These are phyloP conservation scores for Salvator merianae DNA, from an alignment of 2,113 vertebrate genomes.

Conservation along the genomic window DNA sequence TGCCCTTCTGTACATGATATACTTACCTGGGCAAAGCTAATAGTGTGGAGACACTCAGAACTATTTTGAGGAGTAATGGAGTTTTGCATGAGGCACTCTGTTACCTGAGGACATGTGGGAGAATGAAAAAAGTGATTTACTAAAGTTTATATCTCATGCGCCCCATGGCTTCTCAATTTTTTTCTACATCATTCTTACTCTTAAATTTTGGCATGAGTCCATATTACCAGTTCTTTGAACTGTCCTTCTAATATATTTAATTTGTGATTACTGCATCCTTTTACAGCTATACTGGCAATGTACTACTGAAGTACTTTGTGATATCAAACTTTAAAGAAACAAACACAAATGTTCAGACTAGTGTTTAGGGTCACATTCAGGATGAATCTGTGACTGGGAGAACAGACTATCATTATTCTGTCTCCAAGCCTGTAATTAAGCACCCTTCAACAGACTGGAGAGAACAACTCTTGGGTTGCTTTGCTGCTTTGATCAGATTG, in stretches of 20 bases:
- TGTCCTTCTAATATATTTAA: not conserved
- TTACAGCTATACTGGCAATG: not conserved
- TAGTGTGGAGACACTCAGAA: slow-evolving; percentile 62
- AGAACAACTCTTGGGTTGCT: no score
- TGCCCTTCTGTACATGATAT: not conserved
- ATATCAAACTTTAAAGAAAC: no score
- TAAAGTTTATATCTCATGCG: not conserved
- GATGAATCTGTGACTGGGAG: no score
- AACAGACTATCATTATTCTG: no score
- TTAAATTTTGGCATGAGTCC: no score
- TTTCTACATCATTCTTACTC: not conserved
- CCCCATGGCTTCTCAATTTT: no score
- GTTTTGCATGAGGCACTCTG: slow-evolving; percentile 66
- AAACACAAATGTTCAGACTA: no score
- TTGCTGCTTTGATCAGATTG: no score
- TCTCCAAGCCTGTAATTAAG: no score
- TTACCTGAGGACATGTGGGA: slow-evolving; percentile 57
- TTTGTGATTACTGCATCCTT: not conserved
- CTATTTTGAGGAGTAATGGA: slow-evolving; percentile 23
- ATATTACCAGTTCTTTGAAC: not conserved
- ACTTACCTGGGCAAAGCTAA: slow-evolving; percentile 78
- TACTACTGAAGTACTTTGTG: not conserved
- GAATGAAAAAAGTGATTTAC: not conserved
- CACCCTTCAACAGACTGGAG: no score
- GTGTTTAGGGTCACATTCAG: no score